phyloP scores from a whole-genome alignment of 1,140 invertebrate genomes.

The Adelges cooleyi region DNA sequence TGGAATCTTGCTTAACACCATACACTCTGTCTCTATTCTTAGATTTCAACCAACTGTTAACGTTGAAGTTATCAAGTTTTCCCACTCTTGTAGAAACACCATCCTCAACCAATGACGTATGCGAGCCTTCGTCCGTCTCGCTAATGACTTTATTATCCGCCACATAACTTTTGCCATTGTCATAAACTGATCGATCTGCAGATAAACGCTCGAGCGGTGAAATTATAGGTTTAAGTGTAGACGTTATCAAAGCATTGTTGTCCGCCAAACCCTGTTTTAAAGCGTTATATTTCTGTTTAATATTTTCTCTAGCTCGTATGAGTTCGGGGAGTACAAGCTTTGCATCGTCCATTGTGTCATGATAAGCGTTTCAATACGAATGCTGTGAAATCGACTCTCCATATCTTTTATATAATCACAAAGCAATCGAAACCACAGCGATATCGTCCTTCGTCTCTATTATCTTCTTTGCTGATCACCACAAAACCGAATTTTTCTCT shows the following conservation, averaged over 20 bases:
- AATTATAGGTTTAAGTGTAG: background rate
- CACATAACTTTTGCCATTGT: background rate
- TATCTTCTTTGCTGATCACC: background rate
- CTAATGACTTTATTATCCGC: no score
- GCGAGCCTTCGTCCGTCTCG: no score
- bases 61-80: no score
- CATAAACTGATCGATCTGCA: background rate
- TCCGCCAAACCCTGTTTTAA: background rate
- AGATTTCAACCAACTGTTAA: background rate
- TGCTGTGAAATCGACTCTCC: no score
- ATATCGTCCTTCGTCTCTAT: background rate
- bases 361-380: background rate
- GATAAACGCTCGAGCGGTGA: background rate
- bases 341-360: background rate
- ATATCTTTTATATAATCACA: background rate
- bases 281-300: background rate
- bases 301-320: background rate
- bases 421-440: background rate
- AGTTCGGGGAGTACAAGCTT: background rate
- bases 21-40: background rate
- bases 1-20: background rate
- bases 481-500: background rate
- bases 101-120: no score
- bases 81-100: no score
- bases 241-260: background rate